A percentile compares a stretch with the other conserved stretches of the same genome.
Conservation (phyloP, 2,113 vertebrate genomes). For the Diphyllodes magnificus region DNA sequence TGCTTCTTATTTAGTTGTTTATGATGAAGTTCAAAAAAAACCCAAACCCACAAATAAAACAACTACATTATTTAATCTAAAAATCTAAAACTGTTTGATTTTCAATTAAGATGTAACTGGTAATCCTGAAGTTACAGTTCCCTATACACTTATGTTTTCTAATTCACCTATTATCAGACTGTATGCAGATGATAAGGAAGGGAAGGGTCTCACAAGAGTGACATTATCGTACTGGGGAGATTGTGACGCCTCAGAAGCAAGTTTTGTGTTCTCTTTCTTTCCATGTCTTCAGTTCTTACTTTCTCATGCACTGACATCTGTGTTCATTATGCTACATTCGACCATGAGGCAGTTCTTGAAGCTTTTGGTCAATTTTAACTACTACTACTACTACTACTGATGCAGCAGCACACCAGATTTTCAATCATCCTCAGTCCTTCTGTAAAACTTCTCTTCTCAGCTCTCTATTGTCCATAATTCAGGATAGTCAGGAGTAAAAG, state of each 20-base stretch:
- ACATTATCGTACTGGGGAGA: neutral
- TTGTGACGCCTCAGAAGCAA: neutral
- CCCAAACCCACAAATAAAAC: neutral
- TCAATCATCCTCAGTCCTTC: neutral
- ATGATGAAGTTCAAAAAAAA: neutral
- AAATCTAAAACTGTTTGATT: neutral
- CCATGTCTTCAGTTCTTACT: neutral
- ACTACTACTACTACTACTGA: neutral
- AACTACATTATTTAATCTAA: neutral
- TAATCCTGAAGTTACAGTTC: neutral
- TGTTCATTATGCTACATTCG: neutral
- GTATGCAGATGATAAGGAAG: neutral
- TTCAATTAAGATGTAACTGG: neutral
- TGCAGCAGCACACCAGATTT: neutral
- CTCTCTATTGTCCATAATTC: neutral
- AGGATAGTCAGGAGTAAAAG: neutral
- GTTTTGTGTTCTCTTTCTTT: neutral
- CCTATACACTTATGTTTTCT: neutral
- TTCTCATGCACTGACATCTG: neutral
- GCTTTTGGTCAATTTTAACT: fast-evolving
- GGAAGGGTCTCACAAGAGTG: neutral
- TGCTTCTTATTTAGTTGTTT: neutral
- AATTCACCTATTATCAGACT: neutral
- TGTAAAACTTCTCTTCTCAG: neutral
- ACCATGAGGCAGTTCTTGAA: neutral